These are phyloP conservation scores for Microcebus ravelobensis DNA, from an alignment of 2,113 vertebrate species.

Conservation along the genomic window DNA sequence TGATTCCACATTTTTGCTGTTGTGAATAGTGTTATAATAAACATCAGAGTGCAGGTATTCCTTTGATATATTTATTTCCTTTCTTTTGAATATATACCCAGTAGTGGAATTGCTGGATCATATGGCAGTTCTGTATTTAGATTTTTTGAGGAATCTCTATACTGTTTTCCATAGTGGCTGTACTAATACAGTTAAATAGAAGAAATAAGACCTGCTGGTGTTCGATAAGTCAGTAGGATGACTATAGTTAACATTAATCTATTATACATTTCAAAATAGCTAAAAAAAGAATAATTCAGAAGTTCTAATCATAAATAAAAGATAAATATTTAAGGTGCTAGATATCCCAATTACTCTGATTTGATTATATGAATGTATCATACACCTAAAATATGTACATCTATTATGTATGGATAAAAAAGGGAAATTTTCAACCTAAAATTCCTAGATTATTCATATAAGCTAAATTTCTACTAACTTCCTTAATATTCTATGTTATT, in stretches of 20 bases:
- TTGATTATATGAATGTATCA: not conserved
- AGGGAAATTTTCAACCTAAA: not conserved
- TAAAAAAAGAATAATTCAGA: not conserved
- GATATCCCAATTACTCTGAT: not conserved
- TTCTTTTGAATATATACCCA: not conserved
- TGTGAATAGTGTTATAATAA: not conserved
- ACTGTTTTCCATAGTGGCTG: not conserved
- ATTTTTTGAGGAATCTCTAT: not conserved
- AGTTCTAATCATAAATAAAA: not conserved
- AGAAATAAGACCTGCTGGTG: not conserved
- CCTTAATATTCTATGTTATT: not conserved
- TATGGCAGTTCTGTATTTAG: not conserved
- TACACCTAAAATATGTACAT: not conserved
- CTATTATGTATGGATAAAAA: not conserved
- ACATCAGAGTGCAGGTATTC: not conserved
- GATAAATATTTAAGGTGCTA: not conserved
- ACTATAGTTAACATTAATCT: not conserved
- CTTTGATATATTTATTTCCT: not conserved
- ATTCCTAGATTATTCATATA: not conserved
- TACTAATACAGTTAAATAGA: not conserved
- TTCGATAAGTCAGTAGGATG: not conserved
- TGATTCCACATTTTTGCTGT: not conserved
- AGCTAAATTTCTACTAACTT: conserved; percentile 4
- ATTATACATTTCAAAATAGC: not conserved
- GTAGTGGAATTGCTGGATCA: not conserved